A percentile compares a stretch with the other conserved stretches of the same genome.
Conservation (phyloP, 2,888 invertebrate species). For the Harpagoxenus sublaevis region DNA sequence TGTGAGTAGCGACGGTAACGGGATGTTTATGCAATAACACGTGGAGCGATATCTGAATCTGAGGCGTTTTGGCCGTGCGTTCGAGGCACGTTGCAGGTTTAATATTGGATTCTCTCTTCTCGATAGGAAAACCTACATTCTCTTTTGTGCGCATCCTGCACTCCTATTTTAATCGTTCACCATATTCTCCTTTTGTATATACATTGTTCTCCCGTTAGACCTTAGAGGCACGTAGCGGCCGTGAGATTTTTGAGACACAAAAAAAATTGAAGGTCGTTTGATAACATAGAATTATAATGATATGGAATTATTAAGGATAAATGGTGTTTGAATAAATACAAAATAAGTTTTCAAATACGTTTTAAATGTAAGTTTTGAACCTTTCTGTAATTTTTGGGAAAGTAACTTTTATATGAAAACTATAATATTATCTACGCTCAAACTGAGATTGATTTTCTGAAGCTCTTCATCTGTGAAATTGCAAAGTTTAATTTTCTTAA, state of each 20-base stretch:
- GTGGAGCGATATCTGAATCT: constrained; percentile 55
- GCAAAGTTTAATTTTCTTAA: background rate
- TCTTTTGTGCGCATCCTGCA: background rate
- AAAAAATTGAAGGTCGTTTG: background rate
- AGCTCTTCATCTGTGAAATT: background rate
- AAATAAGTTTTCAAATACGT: background rate
- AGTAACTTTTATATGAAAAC: background rate
- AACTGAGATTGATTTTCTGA: background rate
- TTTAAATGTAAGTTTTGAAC: background rate
- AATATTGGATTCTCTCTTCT: constrained; percentile 48
- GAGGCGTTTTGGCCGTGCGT: constrained; percentile 5
- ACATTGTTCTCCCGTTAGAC: background rate
- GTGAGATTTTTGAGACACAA: background rate
- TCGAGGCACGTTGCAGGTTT: constrained; percentile 36
- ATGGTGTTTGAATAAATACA: background rate
- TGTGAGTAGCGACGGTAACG: constrained; percentile 76
- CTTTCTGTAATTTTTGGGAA: background rate
- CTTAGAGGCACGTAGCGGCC: background rate
- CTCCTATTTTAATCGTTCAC: constrained; percentile 21
- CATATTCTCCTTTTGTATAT: constrained; percentile 17
- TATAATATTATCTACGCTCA: background rate
- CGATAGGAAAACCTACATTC: background rate
- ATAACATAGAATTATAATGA: background rate
- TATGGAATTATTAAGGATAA: constrained; percentile 2
- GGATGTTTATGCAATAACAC: constrained; percentile 79